phyloP scores from a whole-genome alignment of 2,113 vertebrate species.

The Hippoglossus stenolepis region DNA sequence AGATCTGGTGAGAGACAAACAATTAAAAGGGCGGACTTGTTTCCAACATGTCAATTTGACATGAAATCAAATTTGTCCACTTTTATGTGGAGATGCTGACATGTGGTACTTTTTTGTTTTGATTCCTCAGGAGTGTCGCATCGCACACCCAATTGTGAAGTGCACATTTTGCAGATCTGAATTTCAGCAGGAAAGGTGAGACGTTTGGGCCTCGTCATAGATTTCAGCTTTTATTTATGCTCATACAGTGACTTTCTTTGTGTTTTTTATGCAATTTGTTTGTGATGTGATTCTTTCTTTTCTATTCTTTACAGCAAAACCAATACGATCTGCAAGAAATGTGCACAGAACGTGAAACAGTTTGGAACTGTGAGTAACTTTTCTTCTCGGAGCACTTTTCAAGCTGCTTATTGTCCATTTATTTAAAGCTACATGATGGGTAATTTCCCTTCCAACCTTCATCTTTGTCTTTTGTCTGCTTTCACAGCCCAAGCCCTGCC shows the following conservation, averaged over 20 bases:
- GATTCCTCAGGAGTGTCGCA: constrained; percentile 91
- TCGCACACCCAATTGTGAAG: constrained; percentile 97
- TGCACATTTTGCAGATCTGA: constrained; percentile 98
- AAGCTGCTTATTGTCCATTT: background rate
- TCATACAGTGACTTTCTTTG: background rate
- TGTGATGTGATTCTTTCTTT: constrained; percentile 1
- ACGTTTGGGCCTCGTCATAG: background rate
- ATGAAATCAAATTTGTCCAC: background rate
- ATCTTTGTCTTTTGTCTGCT: background rate
- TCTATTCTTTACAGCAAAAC: constrained; percentile 89
- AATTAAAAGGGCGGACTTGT: background rate
- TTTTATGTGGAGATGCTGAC: background rate
- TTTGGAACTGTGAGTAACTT: constrained; percentile 93
- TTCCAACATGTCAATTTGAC: background rate
- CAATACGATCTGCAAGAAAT: constrained; percentile 99
- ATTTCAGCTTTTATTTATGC: background rate
- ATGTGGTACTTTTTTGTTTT: constrained; percentile 43
- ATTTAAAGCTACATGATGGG: background rate
- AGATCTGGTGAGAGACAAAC: background rate
- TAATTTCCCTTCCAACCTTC: background rate
- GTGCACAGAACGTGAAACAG: constrained; percentile 98
- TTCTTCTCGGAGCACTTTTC: background rate
- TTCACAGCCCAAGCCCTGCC: constrained; percentile 95
- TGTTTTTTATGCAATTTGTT: background rate
- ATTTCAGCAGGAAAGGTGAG: constrained; percentile 97